phyloP scores from a whole-genome alignment of 2,888 invertebrate genomes.

The Asteroscopus sphinx region DNA sequence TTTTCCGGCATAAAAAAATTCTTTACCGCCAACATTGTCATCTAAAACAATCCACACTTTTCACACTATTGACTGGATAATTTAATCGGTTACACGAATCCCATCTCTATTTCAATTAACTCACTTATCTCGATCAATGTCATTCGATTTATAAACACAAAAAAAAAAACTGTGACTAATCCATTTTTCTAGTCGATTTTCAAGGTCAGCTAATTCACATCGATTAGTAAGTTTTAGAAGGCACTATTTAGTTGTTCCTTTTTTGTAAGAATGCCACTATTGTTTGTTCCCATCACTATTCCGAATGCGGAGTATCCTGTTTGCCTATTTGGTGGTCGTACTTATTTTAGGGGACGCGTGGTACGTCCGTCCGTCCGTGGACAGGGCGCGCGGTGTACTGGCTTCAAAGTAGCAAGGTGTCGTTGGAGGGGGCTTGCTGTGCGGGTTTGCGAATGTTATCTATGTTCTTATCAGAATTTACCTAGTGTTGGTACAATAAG shows the following conservation, averaged over 20 bases:
- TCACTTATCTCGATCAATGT: constrained; percentile 51
- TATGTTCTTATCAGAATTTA: constrained; percentile 72
- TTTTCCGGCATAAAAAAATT: constrained; percentile 93
- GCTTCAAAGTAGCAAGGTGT: constrained; percentile 26
- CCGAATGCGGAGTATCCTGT: constrained; percentile 59
- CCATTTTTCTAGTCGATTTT: constrained; percentile 54
- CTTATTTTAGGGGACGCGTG: constrained; percentile 29
- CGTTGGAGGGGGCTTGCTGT: constrained; percentile 50
- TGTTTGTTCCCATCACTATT: constrained; percentile 69
- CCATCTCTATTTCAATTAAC: constrained; percentile 53
- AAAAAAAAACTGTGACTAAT: constrained; percentile 52
- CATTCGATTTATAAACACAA: constrained; percentile 50
- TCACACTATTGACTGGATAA: constrained; percentile 33
- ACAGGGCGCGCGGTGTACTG: constrained; percentile 58
- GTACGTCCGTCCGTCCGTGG: constrained; percentile 52
- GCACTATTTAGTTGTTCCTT: constrained; percentile 55
- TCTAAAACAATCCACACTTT: constrained; percentile 43
- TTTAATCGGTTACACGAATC: constrained; percentile 45
- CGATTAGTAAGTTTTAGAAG: constrained; percentile 43
- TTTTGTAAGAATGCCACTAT: constrained; percentile 63
- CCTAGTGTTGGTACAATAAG: constrained; percentile 65
- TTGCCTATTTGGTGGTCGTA: constrained; percentile 54
- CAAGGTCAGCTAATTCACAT: constrained; percentile 52
- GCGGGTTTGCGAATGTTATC: constrained; percentile 62
- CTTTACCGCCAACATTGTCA: constrained; percentile 92